These are phyloP conservation scores for Esox lucius DNA, from an alignment of 2,797 vertebrate species.

Conservation along the genomic window DNA sequence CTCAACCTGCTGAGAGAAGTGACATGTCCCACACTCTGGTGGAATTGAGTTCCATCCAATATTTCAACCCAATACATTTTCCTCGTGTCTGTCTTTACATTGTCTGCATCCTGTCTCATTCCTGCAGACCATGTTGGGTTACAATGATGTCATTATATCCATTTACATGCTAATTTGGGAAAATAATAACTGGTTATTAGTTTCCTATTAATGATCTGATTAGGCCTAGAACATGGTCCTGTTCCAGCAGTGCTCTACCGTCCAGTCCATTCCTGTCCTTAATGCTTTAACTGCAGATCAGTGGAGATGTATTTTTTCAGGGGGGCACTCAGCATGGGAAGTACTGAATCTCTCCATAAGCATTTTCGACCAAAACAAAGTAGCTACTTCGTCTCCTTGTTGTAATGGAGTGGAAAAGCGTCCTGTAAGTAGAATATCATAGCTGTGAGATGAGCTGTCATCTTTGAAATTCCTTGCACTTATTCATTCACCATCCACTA, in stretches of 20 bases:
- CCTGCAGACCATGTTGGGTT: background rate
- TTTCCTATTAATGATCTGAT: background rate
- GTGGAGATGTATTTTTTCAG: slow-evolving; percentile 21
- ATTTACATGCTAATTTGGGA: background rate
- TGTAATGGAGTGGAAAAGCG: slow-evolving; percentile 19
- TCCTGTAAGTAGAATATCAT: slow-evolving; percentile 13
- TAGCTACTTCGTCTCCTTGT: background rate
- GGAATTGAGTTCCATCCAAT: background rate
- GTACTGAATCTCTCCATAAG: slow-evolving; percentile 27
- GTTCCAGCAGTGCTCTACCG: background rate
- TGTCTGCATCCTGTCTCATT: background rate
- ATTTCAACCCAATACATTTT: background rate
- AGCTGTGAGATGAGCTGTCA: background rate
- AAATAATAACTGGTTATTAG: background rate
- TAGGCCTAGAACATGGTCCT: background rate
- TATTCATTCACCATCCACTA: slow-evolving; percentile 4
- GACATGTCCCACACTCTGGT: background rate
- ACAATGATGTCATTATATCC: background rate
- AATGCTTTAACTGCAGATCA: no score
- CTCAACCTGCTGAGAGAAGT: background rate
- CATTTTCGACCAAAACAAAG: slow-evolving; percentile 29
- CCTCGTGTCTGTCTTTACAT: background rate
- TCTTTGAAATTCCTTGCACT: background rate
- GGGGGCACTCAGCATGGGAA: background rate
- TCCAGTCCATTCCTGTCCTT: background rate